Base-by-base conservation (phyloP, 2,113 vertebrate genomes). In the Chitala chitala region DNA sequence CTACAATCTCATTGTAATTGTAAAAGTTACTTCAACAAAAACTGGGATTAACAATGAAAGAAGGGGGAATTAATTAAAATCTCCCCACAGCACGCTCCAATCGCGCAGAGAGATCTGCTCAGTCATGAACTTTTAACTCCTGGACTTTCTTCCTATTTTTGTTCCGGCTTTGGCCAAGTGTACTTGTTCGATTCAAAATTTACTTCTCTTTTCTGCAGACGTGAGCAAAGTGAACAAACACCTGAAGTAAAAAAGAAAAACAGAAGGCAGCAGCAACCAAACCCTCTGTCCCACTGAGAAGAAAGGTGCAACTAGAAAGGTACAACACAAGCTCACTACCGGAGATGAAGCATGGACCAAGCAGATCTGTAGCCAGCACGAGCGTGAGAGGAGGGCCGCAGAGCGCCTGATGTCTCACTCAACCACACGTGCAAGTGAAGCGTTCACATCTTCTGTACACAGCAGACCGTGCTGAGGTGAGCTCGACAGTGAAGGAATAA, bases 121-220 rank as follows among this genome's bases (percentile, higher is more conserved):
- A 13, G 20, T 46, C 54, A 38, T 51, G 33, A 55, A 72, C 53
- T 72, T 58, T 44, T 58, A 58, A 44, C 22, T 26, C 24, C 17
- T 2, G 24, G 40, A 38, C 40, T 8, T 17, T 61, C 38, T 42
- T n/a, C 51, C 7, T 24, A 22, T 36, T 4, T 58, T 13, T 3
- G 24, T 24, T 24, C 36, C 3, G 22, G 53, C 24, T 59, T 48
- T 15, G 6, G 22, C 15, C 54, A n/a, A 33, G 26, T 42, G 33
- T 61, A 13, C 40, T 40, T 20, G 42, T 44, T 48, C 44, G 42
- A 46, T 44, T 53, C 38, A 5, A 44, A 53, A 72, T 72, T 33
- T 59, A 72, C 36, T 72, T 44, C 24, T 17, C 26, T 26, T 56
- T 58, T 42, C 56, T 58, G 54, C n/a, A 53, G 26, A 72, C 24